A percentile compares a stretch with the other conserved stretches of the same genome.
phyloP scores from a whole-genome alignment of 1,140 invertebrate species.

The Heliconius melpomene region DNA sequence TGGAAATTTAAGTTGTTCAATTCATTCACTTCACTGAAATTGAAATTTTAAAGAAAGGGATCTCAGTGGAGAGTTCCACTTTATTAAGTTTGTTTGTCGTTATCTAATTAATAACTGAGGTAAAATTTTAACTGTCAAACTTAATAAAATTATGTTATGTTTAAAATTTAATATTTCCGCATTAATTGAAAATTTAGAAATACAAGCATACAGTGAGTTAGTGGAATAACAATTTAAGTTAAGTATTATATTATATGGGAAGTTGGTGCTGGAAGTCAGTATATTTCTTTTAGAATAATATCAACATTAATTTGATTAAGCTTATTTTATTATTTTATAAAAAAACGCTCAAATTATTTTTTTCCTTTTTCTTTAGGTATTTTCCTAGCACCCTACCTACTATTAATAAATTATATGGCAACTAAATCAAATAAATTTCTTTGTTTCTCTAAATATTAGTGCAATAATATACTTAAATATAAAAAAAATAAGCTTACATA shows the following conservation, averaged over 20 bases:
- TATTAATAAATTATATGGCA: no score
- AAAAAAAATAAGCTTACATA: no score
- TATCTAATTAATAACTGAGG: conserved; percentile 10
- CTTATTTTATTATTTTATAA: no score
- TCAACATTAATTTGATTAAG: no score
- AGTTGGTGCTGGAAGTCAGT: no score
- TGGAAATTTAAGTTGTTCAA: conserved; percentile 1
- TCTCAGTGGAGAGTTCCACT: conserved; percentile 7
- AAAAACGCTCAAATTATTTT: no score
- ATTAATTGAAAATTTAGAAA: not conserved
- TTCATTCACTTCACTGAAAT: conserved; percentile 18
- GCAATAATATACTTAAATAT: no score
- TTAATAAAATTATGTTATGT: not conserved
- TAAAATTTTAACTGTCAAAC: not conserved
- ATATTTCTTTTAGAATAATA: no score
- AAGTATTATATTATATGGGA: not conserved
- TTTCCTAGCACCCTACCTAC: no score
- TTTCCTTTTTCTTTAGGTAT: no score
- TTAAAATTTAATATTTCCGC: not conserved
- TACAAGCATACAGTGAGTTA: not conserved
- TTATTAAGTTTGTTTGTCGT: not conserved
- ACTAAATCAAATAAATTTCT: not conserved
- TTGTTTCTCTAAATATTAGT: no score
- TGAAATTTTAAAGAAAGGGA: conserved; percentile 15
- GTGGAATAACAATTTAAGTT: not conserved